A percentile compares a stretch with the other conserved stretches of the same genome.
Conservation (phyloP, 1,140 invertebrate genomes). For the Drosophila littoralis region DNA sequence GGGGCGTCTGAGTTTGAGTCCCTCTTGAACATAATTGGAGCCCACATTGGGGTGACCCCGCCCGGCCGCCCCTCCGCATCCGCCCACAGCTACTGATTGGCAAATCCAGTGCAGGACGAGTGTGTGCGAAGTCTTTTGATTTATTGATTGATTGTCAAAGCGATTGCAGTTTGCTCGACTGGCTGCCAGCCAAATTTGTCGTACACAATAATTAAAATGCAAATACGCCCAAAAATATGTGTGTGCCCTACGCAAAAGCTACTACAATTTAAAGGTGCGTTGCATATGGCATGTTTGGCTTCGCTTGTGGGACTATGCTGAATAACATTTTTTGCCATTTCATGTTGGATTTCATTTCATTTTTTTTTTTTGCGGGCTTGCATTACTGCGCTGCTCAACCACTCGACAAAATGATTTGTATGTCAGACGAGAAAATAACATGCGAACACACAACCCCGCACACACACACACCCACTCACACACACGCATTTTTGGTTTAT, state of each 20-base stretch:
- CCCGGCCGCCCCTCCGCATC: background rate
- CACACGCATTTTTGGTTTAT: slow-evolving; percentile 20
- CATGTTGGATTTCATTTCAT: slow-evolving; percentile 19
- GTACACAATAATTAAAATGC: slow-evolving; percentile 64
- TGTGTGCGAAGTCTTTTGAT: slow-evolving; percentile 57
- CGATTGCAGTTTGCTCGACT: slow-evolving; percentile 50
- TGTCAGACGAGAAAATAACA: slow-evolving; percentile 63
- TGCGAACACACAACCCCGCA: slow-evolving; percentile 8
- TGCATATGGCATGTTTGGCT: slow-evolving; percentile 24
- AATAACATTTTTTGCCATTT: slow-evolving; percentile 41
- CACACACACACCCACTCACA: slow-evolving; percentile 12
- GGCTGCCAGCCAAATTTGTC: slow-evolving; percentile 10
- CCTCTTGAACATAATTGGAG: slow-evolving; percentile 64
- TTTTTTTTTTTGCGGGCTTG: slow-evolving; percentile 21
- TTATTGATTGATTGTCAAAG: slow-evolving; percentile 78
- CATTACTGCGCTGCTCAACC: slow-evolving; percentile 49
- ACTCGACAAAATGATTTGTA: slow-evolving; percentile 77
- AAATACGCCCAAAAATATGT: slow-evolving; percentile 37
- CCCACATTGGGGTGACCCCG: slow-evolving; percentile 41
- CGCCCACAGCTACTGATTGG: slow-evolving; percentile 49
- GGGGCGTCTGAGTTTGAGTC: slow-evolving; percentile 32
- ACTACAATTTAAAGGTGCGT: slow-evolving; percentile 25
- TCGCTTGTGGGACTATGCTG: slow-evolving; percentile 14
- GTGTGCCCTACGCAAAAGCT: background rate
- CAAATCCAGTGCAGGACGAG: slow-evolving; percentile 46